phyloP scores from a whole-genome alignment of 64 coral and sea anemone genomes.

The Actinia equina region DNA sequence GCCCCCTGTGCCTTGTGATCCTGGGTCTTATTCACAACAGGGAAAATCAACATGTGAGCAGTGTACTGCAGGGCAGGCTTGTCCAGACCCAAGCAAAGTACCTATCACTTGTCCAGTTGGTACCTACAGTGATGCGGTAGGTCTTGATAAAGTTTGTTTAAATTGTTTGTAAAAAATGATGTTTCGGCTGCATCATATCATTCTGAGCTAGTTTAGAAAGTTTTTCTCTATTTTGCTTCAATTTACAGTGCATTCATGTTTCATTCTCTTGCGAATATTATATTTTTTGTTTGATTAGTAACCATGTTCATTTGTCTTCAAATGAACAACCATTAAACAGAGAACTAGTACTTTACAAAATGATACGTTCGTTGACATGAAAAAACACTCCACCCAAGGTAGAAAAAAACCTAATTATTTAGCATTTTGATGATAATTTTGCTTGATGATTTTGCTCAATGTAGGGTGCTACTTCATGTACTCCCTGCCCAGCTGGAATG shows the following conservation, averaged over 20 bases:
- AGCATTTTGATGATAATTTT: neutral
- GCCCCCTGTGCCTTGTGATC: slow-evolving; percentile 68
- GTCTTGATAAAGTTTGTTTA: neutral
- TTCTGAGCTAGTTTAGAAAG: too few relatives aligned
- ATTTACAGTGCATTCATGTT: too few relatives aligned
- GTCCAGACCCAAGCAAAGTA: slow-evolving; percentile 78
- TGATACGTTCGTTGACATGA: too few relatives aligned
- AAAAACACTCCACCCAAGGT: too few relatives aligned
- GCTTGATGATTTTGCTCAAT: neutral
- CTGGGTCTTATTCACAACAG: slow-evolving; percentile 74
- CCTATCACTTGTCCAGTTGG: slow-evolving; percentile 71
- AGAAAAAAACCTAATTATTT: neutral
- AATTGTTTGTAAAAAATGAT: too few relatives aligned
- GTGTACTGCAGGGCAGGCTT: slow-evolving; percentile 72
- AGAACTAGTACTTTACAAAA: too few relatives aligned
- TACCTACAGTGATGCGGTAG: slow-evolving; percentile 50
- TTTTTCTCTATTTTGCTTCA: neutral
- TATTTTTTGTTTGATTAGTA: too few relatives aligned
- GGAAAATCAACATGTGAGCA: slow-evolving; percentile 46
- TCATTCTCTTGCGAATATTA: too few relatives aligned
- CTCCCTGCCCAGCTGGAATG: slow-evolving; percentile 79
- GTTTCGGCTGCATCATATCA: too few relatives aligned
- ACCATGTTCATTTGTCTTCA: too few relatives aligned
- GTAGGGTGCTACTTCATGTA: slow-evolving; percentile 79
- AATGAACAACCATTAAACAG: too few relatives aligned